These are phyloP conservation scores for Sandelia bainsii DNA, from an alignment of 2,797 vertebrate species.

Conservation along the genomic window DNA sequence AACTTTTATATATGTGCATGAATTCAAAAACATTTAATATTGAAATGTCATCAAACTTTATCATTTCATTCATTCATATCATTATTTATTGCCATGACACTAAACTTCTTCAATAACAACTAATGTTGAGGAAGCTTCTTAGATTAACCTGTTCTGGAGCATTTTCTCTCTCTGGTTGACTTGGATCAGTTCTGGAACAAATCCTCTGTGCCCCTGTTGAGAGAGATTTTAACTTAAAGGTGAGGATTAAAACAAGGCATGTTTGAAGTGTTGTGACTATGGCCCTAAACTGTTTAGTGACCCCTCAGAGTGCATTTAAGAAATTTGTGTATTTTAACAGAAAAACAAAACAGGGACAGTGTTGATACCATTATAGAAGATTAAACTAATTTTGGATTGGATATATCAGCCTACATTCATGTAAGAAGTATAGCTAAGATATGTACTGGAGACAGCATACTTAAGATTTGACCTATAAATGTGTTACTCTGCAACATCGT, in stretches of 20 bases:
- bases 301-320: not conserved
- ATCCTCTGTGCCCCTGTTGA: not conserved
- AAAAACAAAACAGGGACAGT: not conserved
- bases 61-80: too few relatives aligned
- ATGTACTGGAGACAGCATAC: too few relatives aligned
- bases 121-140: not conserved
- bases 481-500: not conserved
- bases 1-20: not conserved
- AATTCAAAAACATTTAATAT: not conserved
- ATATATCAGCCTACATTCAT: too few relatives aligned
- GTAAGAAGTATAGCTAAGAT: not conserved
- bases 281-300: too few relatives aligned
- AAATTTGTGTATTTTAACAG: not conserved
- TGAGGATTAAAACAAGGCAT: not conserved
- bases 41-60: not conserved
- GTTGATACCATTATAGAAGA: too few relatives aligned
- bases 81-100: too few relatives aligned
- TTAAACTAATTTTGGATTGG: too few relatives aligned
- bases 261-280: not conserved
- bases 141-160: slow-evolving; percentile 61
- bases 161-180: not conserved
- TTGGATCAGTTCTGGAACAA: too few relatives aligned
- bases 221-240: not conserved
- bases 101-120: not conserved
- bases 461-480: not conserved